phyloP scores from a whole-genome alignment of 2,797 vertebrate species.

The Alcedo quadribrachys region DNA sequence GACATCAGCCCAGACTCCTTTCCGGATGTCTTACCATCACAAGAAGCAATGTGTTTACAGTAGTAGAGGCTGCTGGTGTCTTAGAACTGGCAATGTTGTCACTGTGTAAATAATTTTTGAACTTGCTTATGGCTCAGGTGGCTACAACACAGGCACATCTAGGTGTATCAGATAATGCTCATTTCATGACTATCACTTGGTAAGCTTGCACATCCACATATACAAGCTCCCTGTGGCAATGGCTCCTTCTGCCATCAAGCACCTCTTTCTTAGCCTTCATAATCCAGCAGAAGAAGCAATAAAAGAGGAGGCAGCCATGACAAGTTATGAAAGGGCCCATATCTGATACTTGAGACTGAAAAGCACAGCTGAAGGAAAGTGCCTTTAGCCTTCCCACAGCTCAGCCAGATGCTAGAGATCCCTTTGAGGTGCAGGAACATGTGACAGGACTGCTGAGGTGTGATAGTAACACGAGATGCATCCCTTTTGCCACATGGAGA shows the following conservation, averaged over 20 bases:
- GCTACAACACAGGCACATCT: neutral
- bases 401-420: conserved; percentile 3
- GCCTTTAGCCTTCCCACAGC: conserved; percentile 5
- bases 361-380: neutral
- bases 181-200: neutral
- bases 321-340: neutral
- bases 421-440: neutral
- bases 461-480: neutral
- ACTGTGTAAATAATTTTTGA: neutral
- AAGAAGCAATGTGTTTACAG: neutral
- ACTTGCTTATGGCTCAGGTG: neutral
- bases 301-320: neutral
- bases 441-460: neutral
- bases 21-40: neutral
- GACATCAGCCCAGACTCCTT: neutral
- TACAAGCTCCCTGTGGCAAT: neutral
- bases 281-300: neutral
- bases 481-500: neutral
- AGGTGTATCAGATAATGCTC: neutral
- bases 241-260: fast-evolving
- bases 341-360: neutral
- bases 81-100: fast-evolving
- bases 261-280: neutral
- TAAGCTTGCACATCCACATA: neutral
- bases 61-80: fast-evolving